Base-by-base conservation (phyloP, 2,113 vertebrate genomes). In the Dicentrarchus labrax region DNA sequence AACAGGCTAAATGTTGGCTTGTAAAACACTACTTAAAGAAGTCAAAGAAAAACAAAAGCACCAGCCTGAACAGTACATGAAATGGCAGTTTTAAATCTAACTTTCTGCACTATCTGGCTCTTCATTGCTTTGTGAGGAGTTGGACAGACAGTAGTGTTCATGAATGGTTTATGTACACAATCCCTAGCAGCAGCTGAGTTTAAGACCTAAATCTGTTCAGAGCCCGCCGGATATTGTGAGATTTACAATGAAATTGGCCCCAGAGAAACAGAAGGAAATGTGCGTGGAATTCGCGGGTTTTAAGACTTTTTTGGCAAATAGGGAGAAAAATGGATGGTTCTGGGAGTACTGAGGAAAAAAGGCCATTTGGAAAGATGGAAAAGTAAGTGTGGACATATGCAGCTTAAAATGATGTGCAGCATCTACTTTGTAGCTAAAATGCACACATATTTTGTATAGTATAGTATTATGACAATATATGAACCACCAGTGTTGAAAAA, bases 181-280 rank as follows among this genome's bases (percentile, higher is more conserved):
- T 72, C 73, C 41, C 43, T 5, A 65, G 73, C 83, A 88, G 86
- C 83, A 90, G 80, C 80, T 86, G 71, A 83, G 65, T 82, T 57
- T 86, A 72, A 88, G 80, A 82, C 83, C 61, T 81, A 73, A 81
- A 88, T 88, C 86, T 39, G 17, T 17, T 68, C 22, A 59, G 48
- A 88, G 60, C 79, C 64, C 19, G 73, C 30, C 8, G 74, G 77
- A 88, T 84, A 84, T 84, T 82, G 61, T 57, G 61, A 82, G 80
- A 79, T 72, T 84, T 86, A 56, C 61, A 65, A 5, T 41, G 60
- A 77, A 82, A 76, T n/a, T 56, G 51, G 53, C 61, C 15, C 36
- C 12, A 36, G 19, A 70, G 30, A 82, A 86, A 70, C 72, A 86
- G 66, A 82, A 76, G 74, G 74, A 84, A 82, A 70, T 53, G 30